phyloP scores from a whole-genome alignment of 2,888 invertebrate species.

The Thereva unica region DNA sequence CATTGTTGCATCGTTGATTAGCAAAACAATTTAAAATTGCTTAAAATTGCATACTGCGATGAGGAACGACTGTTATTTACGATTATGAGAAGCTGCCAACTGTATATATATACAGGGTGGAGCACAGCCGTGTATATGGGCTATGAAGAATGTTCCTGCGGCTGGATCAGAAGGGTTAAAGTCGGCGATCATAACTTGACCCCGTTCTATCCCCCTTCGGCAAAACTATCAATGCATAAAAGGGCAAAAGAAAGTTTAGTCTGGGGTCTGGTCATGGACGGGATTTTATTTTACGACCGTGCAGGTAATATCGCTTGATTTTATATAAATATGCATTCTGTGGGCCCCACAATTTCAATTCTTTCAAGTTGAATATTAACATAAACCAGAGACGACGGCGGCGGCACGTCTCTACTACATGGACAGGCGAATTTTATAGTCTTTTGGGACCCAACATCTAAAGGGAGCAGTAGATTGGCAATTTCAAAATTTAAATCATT shows the following conservation, averaged over 20 bases:
- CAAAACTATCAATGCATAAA: background rate
- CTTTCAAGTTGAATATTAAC: slow-evolving; percentile 23
- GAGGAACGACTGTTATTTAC: slow-evolving; percentile 40
- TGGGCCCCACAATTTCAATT: slow-evolving; percentile 19
- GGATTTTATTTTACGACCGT: slow-evolving; percentile 32
- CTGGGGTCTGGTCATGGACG: slow-evolving; percentile 12
- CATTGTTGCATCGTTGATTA: slow-evolving; percentile 39
- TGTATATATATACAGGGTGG: background rate
- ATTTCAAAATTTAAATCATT: slow-evolving; percentile 42
- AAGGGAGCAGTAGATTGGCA: slow-evolving; percentile 42
- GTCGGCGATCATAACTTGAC: background rate
- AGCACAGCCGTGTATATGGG: background rate
- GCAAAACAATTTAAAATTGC: slow-evolving; percentile 41
- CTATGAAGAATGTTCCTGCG: background rate
- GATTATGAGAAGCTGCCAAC: slow-evolving; percentile 40
- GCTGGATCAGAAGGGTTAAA: background rate
- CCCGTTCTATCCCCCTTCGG: background rate
- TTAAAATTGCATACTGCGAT: slow-evolving; percentile 40
- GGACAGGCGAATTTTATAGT: slow-evolving; percentile 27
- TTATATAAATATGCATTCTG: slow-evolving; percentile 28
- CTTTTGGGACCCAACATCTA: slow-evolving; percentile 36
- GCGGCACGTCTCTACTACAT: slow-evolving; percentile 4
- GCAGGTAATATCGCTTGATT: slow-evolving; percentile 24
- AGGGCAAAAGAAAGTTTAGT: background rate
- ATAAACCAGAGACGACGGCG: slow-evolving; percentile 18